These are phyloP conservation scores for Nannobrachium achirus DNA, from an alignment of 2,113 vertebrate genomes.

Conservation along the genomic window DNA sequence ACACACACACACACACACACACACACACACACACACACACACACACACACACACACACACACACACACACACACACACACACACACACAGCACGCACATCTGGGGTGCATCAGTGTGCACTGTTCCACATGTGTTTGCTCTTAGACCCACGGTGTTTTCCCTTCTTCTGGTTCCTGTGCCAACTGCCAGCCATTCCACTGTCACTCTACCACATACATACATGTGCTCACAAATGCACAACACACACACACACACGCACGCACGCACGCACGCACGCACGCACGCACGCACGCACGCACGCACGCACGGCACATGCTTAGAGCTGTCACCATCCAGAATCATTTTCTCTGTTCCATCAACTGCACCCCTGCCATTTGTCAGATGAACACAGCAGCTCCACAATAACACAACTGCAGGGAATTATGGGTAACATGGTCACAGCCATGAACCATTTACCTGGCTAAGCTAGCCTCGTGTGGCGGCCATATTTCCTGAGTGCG, in stretches of 20 bases:
- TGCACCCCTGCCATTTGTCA: neutral
- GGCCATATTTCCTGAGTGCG: no score
- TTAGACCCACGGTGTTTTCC: constrained; percentile 36
- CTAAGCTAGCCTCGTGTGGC: neutral
- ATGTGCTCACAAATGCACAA: neutral
- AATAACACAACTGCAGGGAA: neutral
- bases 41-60: neutral
- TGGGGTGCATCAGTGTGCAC: constrained; percentile 37
- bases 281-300: neutral
- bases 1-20: constrained; percentile 12
- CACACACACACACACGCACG: neutral
- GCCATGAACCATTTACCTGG: neutral
- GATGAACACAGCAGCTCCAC: neutral
- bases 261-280: neutral
- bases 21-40: constrained; percentile 6
- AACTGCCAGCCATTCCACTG: constrained; percentile 9
- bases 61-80: constrained; percentile 13
- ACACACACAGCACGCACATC: constrained; percentile 27
- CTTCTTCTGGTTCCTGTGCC: constrained; percentile 14
- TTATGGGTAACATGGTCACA: constrained; percentile 3
- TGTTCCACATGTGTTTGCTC: constrained; percentile 55
- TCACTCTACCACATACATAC: constrained; percentile 2
- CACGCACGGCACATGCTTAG: neutral
- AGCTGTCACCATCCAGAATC: no score
- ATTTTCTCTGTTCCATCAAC: neutral